phyloP scores from a whole-genome alignment of 2,113 vertebrate species.

The Pterocles orientalis region DNA sequence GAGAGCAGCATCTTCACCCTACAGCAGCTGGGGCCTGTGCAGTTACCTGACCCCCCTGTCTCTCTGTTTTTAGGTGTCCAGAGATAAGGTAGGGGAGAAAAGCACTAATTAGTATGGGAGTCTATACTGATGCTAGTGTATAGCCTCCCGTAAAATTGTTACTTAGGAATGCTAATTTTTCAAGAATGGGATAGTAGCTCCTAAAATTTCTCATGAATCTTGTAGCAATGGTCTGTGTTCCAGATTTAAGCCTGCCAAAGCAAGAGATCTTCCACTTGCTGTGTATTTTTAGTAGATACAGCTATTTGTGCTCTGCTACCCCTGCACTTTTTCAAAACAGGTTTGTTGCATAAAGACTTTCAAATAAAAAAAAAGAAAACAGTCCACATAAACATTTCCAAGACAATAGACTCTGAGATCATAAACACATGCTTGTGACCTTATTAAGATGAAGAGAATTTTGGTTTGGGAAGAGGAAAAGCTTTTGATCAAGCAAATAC shows the following conservation, averaged over 20 bases:
- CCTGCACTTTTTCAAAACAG: neutral
- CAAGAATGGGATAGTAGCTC: neutral
- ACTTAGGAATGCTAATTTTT: neutral
- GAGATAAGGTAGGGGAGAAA: neutral
- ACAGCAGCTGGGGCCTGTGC: neutral
- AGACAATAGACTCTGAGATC: neutral
- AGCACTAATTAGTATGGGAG: neutral
- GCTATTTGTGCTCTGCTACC: neutral
- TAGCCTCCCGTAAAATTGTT: neutral
- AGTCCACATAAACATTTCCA: neutral
- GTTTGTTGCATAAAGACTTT: neutral
- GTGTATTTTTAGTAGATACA: neutral
- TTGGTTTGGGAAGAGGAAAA: neutral
- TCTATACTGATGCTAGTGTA: neutral
- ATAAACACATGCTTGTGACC: neutral
- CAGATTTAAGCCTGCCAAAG: neutral
- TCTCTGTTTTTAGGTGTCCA: neutral
- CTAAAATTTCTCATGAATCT: neutral
- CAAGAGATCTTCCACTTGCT: neutral
- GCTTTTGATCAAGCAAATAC: neutral
- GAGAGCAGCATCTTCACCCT: neutral
- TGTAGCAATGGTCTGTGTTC: neutral
- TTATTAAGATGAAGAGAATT: neutral
- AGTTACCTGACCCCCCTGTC: neutral
- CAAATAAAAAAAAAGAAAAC: neutral